A percentile compares a stretch with the other conserved stretches of the same genome.
Evolutionary conservation across 64 coral and sea anemone species (phyloP).

Genomic region (Orbicella faveolata): DNA sequence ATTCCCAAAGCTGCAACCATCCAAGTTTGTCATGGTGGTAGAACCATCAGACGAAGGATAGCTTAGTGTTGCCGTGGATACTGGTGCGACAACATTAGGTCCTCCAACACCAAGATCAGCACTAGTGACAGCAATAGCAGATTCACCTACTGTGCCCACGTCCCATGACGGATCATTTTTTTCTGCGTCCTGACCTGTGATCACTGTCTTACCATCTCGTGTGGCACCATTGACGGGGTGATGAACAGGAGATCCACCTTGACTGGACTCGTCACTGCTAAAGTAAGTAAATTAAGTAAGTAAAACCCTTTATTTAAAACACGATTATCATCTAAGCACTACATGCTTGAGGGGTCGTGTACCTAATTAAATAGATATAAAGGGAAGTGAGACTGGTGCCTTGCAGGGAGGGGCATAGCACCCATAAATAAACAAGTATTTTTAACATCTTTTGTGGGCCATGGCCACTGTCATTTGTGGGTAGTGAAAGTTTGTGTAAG

Average conservation of each 20-base stretch:
- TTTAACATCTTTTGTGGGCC: no score
- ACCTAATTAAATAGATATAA: background rate
- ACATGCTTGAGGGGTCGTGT: no score
- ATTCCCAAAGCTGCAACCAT: conserved; percentile 81
- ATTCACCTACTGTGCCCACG: conserved; percentile 22
- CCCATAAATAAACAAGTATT: no score
- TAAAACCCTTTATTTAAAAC: no score
- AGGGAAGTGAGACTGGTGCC: background rate
- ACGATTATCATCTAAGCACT: no score
- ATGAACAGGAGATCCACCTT: conserved; percentile 39
- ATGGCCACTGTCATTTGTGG: no score
- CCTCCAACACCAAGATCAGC: conserved; percentile 68
- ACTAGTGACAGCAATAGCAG: conserved; percentile 34
- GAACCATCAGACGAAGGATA: conserved; percentile 71
- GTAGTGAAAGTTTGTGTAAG: no score
- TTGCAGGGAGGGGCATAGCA: no score
- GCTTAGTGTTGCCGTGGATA: conserved; percentile 68
- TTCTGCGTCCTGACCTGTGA: conserved; percentile 36
- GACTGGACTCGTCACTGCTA: conserved; percentile 57
- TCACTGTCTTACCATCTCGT: conserved; percentile 53
- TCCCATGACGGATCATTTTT: conserved; percentile 68
- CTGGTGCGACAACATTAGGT: conserved; percentile 81
- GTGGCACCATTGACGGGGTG: conserved; percentile 33
- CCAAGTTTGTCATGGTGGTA: conserved; percentile 85
- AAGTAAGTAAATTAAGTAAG: background rate